Base-by-base conservation (phyloP, 2,888 invertebrate species). In the Muscina levida region DNA sequence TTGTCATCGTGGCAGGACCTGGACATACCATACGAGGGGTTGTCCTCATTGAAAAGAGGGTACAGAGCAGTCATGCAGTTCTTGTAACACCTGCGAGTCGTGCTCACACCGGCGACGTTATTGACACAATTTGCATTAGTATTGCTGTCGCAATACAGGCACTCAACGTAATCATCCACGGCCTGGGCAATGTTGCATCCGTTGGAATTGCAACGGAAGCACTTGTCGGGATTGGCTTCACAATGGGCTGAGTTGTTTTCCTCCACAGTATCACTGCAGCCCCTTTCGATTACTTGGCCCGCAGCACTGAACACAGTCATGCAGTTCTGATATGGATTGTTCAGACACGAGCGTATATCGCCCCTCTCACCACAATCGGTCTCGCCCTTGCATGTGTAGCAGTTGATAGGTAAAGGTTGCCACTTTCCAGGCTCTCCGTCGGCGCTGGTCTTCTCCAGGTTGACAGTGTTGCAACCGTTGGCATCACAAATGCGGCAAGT, bases 121-220 rank as follows among this genome's bases (percentile, higher is more conserved):
- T 31, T 31, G 0, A 86, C 84, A 51, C 89, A 90, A 2, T 83
- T 70, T 0, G 82, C 44, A 59, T 86, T 79, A 11, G 37, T 6
- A n/a, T 84, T 84, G 1, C 86, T 85, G 37, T 89, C 88, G 56
- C 89, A 90, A 0, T 82, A 78, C 22, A 87, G 17, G 17, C 89
- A 90, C 1, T 87, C 85, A 0, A 89, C 83, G 62, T 87, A 90
- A 0, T 86, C 84, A 1, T 75, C 62, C 0, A 85, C 57, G 1
- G 78, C 83, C 5, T 76, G 72, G 19, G 90, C 89, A 10, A 75
- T 65, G 71, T 90, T 90, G 80, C 89, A 90, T 31, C 85, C 86
- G 46, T 89, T 89, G 5, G 90, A 89, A 44, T 88, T 89, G 72
- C 89, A 90, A 26, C 85, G 85, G 1, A 85, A 85, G 71, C 89